Conservation (phyloP, 2,797 vertebrate genomes). For the Hyperoplus immaculatus region DNA sequence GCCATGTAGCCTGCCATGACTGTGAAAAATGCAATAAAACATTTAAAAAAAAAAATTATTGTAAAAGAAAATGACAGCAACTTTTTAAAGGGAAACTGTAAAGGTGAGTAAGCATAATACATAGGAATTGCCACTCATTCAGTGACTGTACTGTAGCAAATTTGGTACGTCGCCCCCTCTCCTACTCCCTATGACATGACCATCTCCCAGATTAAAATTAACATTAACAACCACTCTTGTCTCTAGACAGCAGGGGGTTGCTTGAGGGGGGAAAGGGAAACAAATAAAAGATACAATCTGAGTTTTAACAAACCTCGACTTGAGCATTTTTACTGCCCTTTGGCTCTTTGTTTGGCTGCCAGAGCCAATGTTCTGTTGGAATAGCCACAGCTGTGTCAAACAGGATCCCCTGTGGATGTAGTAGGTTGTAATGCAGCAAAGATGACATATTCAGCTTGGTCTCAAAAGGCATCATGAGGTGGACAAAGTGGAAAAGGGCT, state of each 20-base stretch:
- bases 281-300: slow-evolving; percentile 22
- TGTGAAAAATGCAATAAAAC: too few relatives aligned
- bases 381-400: slow-evolving; percentile 29
- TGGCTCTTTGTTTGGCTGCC: slow-evolving; percentile 59
- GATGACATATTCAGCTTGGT: slow-evolving; percentile 21
- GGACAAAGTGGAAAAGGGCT: background rate
- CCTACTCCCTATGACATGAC: slow-evolving; percentile 11
- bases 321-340: slow-evolving; percentile 55
- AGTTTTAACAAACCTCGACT: slow-evolving; percentile 48
- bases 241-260: slow-evolving; percentile 34
- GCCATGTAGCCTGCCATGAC: too few relatives aligned
- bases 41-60: too few relatives aligned
- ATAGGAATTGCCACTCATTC: background rate
- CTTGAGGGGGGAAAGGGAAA: background rate
- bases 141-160: slow-evolving; percentile 11
- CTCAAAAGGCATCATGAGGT: slow-evolving; percentile 11
- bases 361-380: slow-evolving; percentile 37
- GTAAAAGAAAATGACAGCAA: slow-evolving; percentile 8
- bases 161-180: slow-evolving; percentile 37
- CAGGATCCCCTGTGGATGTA: slow-evolving; percentile 36
- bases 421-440: slow-evolving; percentile 27
- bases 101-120: background rate
- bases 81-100: background rate
- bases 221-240: slow-evolving; percentile 46
- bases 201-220: slow-evolving; percentile 37